Percentiles rank a stretch among this genome's conserved stretches.
phyloP scores from a whole-genome alignment of 2,888 invertebrate genomes.

The Ophonus ardosiacus region DNA sequence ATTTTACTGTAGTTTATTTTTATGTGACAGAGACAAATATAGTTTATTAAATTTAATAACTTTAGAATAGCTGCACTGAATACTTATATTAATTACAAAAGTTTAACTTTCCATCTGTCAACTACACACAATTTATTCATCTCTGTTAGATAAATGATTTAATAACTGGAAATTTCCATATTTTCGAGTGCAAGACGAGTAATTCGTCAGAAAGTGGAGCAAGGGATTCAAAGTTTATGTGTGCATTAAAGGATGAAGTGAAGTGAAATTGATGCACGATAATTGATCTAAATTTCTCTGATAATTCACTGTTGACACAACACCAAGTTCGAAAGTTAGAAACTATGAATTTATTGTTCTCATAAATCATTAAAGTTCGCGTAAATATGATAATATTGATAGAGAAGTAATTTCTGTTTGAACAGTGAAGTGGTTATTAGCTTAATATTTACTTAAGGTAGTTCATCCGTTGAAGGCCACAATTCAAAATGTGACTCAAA shows the following conservation, averaged over 20 bases:
- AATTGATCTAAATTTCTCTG: slow-evolving; percentile 3
- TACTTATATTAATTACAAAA: neutral
- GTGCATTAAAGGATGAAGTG: neutral
- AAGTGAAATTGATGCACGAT: neutral
- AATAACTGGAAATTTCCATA: neutral
- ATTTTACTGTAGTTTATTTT: too few species aligned
- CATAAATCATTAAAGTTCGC: neutral
- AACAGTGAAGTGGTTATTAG: too few species aligned
- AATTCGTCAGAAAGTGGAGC: neutral
- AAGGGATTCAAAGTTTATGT: neutral
- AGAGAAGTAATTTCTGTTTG: too few species aligned
- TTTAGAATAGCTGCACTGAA: neutral
- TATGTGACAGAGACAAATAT: too few species aligned
- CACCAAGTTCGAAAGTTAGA: slow-evolving; percentile 1
- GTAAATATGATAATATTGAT: too few species aligned
- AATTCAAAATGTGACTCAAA: too few species aligned
- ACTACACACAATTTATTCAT: neutral
- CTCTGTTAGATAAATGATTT: neutral
- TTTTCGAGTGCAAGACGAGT: neutral
- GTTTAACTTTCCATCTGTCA: neutral
- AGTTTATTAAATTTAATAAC: too few species aligned
- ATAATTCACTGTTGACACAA: slow-evolving; percentile 12
- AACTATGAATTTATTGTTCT: neutral
- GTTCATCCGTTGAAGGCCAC: too few species aligned
- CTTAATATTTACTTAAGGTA: too few species aligned